A percentile compares a stretch with the other conserved stretches of the same genome.
Evolutionary conservation across 2,888 invertebrate species (phyloP).

Genomic region (Parapristionchus giblindavisi): DNA sequence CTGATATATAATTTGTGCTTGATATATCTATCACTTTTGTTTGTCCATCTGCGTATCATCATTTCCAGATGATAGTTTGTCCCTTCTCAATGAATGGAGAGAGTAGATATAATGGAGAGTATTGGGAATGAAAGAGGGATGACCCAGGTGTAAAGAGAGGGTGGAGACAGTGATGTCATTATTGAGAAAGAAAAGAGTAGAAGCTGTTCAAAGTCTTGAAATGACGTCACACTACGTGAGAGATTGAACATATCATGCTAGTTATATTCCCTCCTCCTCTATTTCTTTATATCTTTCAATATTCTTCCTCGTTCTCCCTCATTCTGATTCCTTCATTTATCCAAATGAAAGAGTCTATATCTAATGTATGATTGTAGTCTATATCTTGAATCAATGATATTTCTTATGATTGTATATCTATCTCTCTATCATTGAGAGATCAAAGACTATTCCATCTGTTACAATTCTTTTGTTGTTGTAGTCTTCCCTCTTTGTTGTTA

Average conservation of each 20-base stretch:
- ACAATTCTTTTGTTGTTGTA: background rate
- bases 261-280: background rate
- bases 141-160: too few species aligned
- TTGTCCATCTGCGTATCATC: too few species aligned
- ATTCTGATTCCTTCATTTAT: background rate
- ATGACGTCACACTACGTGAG: slow-evolving; percentile 33
- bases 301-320: background rate
- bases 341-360: too few species aligned
- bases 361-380: too few species aligned
- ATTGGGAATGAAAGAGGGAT: background rate
- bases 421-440: background rate
- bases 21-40: too few species aligned
- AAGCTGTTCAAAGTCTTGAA: background rate
- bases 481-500: background rate
- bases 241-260: background rate
- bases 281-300: background rate
- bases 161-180: slow-evolving; percentile 34
- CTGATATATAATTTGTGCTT: too few species aligned
- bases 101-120: background rate
- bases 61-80: too few species aligned
- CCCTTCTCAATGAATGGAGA: background rate
- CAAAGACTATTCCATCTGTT: background rate
- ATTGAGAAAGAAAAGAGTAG: background rate
- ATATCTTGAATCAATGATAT: too few species aligned
- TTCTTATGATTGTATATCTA: too few species aligned